phyloP scores from a whole-genome alignment of 2,888 invertebrate species.

The Athalia circularis region DNA sequence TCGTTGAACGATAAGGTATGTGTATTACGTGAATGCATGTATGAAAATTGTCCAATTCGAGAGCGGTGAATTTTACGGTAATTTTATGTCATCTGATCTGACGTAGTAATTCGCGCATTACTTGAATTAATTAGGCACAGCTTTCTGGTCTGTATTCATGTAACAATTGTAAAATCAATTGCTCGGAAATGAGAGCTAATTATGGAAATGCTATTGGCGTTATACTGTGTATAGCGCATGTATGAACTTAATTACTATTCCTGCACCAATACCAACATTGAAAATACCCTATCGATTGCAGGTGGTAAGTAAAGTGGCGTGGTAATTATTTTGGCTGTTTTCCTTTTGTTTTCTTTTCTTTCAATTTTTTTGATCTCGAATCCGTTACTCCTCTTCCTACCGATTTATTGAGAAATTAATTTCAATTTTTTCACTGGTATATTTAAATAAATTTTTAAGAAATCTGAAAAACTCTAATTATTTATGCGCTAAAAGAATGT shows the following conservation, averaged over 20 bases:
- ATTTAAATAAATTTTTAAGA: too few relatives aligned
- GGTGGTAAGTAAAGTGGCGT: conserved; percentile 19
- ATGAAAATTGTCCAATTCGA: too few relatives aligned
- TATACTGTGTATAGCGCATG: background rate
- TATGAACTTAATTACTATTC: background rate
- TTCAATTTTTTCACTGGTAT: too few relatives aligned
- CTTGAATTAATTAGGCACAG: conserved; percentile 11
- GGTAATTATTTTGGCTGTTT: conserved; percentile 36
- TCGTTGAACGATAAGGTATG: too few relatives aligned
- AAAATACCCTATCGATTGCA: background rate
- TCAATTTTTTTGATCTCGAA: background rate
- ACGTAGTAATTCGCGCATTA: conserved; percentile 12
- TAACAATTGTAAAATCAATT: conserved; percentile 39
- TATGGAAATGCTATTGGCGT: conserved; percentile 2
- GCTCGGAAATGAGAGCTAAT: conserved; percentile 37
- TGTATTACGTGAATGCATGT: too few relatives aligned
- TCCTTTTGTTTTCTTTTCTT: background rate
- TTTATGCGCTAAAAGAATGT: too few relatives aligned
- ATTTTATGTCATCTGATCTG: background rate
- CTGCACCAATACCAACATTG: background rate
- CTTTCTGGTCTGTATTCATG: conserved; percentile 19
- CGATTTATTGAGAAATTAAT: too few relatives aligned
- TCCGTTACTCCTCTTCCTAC: too few relatives aligned
- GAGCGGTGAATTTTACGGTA: too few relatives aligned
- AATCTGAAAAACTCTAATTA: background rate